These are phyloP conservation scores for Acinonyx jubatus DNA, from an alignment of 2,113 vertebrate genomes.

Conservation along the genomic window DNA sequence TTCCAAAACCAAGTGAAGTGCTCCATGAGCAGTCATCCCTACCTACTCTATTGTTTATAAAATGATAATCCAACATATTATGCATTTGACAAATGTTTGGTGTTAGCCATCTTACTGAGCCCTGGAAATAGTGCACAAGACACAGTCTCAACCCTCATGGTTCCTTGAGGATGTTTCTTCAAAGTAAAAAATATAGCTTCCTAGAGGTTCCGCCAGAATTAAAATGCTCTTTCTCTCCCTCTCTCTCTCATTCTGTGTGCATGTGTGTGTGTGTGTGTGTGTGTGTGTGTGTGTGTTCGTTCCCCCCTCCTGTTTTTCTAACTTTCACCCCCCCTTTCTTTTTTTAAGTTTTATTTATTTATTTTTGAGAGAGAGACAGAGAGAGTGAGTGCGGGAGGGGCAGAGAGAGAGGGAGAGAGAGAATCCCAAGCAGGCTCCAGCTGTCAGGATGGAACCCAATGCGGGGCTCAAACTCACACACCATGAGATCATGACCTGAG, in stretches of 20 bases:
- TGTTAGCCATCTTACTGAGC: not conserved
- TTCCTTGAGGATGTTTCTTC: not conserved
- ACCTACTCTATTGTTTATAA: constrained; percentile 20
- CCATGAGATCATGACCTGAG: too few species aligned
- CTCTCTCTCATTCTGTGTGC: not conserved
- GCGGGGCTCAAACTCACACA: too few species aligned
- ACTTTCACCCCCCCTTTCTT: not conserved
- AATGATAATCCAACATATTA: not conserved
- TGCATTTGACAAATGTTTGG: not conserved
- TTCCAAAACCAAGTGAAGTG: constrained; percentile 19
- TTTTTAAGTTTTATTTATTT: too few species aligned
- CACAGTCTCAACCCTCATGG: not conserved
- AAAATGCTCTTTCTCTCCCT: not conserved
- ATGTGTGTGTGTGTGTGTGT: not conserved
- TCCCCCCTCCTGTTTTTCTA: not conserved
- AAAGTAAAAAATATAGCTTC: not conserved
- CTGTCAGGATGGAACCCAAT: too few species aligned
- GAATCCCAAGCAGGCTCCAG: too few species aligned
- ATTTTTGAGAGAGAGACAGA: too few species aligned
- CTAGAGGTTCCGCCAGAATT: not conserved
- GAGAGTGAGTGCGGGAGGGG: too few species aligned
- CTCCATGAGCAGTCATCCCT: not conserved
- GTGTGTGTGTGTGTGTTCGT: not conserved
- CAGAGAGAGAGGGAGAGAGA: too few species aligned
- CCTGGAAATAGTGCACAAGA: not conserved